Base-by-base conservation (phyloP, 2,888 invertebrate species). In the Drosophila subquinaria region DNA sequence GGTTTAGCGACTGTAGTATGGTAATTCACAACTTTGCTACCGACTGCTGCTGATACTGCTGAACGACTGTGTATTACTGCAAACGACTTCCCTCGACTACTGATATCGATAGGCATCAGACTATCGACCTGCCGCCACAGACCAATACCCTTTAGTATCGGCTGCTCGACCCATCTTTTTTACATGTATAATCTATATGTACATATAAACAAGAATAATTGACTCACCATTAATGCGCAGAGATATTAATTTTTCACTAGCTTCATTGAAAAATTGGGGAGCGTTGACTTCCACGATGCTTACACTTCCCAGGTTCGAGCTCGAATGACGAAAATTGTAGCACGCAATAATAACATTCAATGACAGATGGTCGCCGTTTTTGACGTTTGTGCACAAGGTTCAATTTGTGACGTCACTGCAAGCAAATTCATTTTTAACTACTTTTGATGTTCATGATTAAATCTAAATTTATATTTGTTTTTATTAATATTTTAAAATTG, bases 241-340 rank as follows among this genome's bases (percentile, higher is more conserved):
- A 1, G 17, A 13, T 45, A 15, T 15, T 48, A 4, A 48, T 30
- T 48, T 30, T 30, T 15, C 27, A 23, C 15, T 0, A 10, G 15
- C 15, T 48, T 40, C 30, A 30, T 47, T 45, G 15, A 27, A 20
- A 17, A 5, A 13, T 1, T 13, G 5, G 11, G 3, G 1, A n/a
- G 27, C n/a, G n/a, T n/a, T 3, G 45, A 8, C 23, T 45, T 45
- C 20, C 23, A 40, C 30, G 74, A 71, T 11, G 67, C 43, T 42
- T 5, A 13, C 85, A 52, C 56, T 35, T 48, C 40, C 0, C 61
- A 36, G 51, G 88, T 36, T 52, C 42, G 23, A 60, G 51, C 35
- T 59, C 51, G 30, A 87, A 45, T 87, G 81, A 40, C 3, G 38
- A 40, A 43, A 55, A 35, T 6, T 15, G n/a, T 6, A 20, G 23